Percentiles rank a stretch among this genome's conserved stretches.
phyloP scores from a whole-genome alignment of 2,113 vertebrate genomes.

The Amazona guildingii region DNA sequence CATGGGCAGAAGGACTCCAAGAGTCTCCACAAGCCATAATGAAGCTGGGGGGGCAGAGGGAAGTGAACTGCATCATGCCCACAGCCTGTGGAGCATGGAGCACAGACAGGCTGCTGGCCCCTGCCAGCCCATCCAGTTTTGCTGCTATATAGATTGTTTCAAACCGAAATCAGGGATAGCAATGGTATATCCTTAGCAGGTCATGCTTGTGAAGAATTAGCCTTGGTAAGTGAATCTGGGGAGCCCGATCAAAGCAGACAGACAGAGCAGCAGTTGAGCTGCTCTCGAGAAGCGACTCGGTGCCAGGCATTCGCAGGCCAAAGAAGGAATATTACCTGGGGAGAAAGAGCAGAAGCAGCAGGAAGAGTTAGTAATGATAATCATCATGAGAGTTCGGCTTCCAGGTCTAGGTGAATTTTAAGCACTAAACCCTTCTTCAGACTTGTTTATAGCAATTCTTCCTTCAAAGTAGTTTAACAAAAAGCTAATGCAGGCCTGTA shows the following conservation, averaged over 20 bases:
- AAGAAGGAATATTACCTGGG: neutral
- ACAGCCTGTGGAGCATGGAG: neutral
- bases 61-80: neutral
- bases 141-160: neutral
- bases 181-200: neutral
- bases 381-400: neutral
- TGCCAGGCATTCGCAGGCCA: neutral
- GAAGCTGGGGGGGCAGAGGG: neutral
- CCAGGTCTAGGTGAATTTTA: neutral
- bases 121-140: neutral
- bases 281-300: neutral
- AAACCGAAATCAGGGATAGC: neutral
- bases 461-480: neutral
- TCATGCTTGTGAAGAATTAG: neutral
- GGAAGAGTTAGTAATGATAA: neutral
- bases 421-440: neutral
- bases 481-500: neutral
- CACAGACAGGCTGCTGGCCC: neutral
- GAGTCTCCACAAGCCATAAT: neutral
- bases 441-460: neutral
- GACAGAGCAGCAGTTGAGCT: neutral
- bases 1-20: neutral
- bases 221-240: neutral
- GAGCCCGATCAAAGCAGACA: neutral
- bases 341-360: neutral